phyloP scores from a whole-genome alignment of 92 coral and sea anemone species.

The Epizoanthus illoricatus region DNA sequence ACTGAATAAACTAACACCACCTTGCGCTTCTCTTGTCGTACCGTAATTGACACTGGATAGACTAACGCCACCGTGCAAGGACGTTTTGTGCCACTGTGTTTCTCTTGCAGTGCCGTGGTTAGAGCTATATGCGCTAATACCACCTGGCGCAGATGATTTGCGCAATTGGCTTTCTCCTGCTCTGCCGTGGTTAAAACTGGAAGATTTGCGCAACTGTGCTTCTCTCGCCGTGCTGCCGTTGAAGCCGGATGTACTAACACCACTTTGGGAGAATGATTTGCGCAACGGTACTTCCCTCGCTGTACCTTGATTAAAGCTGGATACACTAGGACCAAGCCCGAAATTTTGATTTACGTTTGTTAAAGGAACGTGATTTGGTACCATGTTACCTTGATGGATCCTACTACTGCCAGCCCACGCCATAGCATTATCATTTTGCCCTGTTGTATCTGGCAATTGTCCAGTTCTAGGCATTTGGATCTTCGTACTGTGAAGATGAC shows the following conservation, averaged over 20 bases:
- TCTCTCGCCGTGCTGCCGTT: neutral
- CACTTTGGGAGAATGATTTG: no score
- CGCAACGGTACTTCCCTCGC: no score
- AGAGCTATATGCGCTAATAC: no score
- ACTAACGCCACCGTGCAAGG: no score
- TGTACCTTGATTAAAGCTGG: no score
- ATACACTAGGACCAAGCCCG: neutral
- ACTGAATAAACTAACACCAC: no score
- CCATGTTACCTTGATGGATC: neutral
- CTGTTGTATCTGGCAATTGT: neutral
- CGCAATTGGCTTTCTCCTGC: no score
- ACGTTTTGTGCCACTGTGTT: neutral
- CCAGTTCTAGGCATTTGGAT: neutral
- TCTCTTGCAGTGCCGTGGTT: neutral
- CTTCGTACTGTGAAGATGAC: neutral
- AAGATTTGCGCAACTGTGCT: neutral
- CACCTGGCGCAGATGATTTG: no score
- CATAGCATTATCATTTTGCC: neutral
- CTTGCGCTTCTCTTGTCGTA: no score
- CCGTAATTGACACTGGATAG: no score
- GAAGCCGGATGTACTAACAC: no score
- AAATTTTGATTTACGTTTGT: neutral
- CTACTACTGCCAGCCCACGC: neutral
- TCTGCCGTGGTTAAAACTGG: no score
- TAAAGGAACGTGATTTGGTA: neutral